Percentiles rank a stretch among this genome's conserved stretches.
Conservation (phyloP, 2,113 vertebrate species). For the Malaclemys terrapin region DNA sequence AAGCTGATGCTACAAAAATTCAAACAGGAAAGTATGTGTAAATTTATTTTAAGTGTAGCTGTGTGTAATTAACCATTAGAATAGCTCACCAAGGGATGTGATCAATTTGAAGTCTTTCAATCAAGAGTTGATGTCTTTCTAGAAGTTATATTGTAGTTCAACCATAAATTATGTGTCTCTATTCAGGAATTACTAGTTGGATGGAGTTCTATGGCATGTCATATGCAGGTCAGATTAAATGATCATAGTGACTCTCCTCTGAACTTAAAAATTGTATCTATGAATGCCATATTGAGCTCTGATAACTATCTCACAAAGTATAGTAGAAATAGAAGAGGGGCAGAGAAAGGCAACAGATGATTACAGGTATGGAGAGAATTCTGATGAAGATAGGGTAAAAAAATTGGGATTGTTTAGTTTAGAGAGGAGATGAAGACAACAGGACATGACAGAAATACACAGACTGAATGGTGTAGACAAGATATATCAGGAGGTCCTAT, state of each 20-base stretch:
- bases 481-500: no score
- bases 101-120: neutral
- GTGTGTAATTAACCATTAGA: neutral
- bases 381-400: no score
- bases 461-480: no score
- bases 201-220: neutral
- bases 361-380: no score
- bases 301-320: no score
- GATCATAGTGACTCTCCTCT: neutral
- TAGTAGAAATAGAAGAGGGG: no score
- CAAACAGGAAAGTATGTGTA: neutral
- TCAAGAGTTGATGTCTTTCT: neutral
- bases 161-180: neutral
- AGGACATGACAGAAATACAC: no score
- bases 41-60: neutral
- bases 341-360: no score
- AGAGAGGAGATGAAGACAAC: no score
- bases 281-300: no score
- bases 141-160: neutral
- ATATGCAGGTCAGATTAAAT: neutral
- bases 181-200: neutral
- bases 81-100: neutral
- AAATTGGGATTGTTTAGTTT: no score
- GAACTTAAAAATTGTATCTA: neutral
- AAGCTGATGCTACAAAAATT: neutral